Evolutionary conservation across 2,797 vertebrate genomes (phyloP), one percentile per base, ranked within the genome.

Genomic region (Zenarchopterus dispar): DNA sequence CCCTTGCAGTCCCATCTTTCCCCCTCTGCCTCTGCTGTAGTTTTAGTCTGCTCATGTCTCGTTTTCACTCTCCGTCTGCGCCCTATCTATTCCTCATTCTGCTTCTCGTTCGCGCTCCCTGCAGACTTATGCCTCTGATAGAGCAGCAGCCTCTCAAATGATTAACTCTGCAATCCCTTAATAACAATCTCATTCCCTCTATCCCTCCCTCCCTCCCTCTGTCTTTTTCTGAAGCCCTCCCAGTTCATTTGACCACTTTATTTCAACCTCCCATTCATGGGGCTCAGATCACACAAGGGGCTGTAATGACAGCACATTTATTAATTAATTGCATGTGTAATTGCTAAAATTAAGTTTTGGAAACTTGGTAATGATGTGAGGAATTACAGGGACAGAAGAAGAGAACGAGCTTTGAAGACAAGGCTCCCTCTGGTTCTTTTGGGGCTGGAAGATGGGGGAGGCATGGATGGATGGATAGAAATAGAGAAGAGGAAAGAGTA

Each of bases 241-340:
- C 84, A 84, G 84, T 90, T 87, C 88, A 89, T 91, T 90, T 89
- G 88, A 89, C 82, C 85, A 81, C 90, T 89, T 88, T 89, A 89
- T 91, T 89, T 70, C 78, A 81, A 79, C 78, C 83, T 84, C 81
- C 81, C 79, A 76, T 92, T 92, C 89, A 92, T 78, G 81, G 77
- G 73, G 84, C 88, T 80, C 82, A 81, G 87, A 93, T 93, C 91
- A 92, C 90, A 91, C 92, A 84, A 86, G 92, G 88, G 90, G 82
- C 84, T 91, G 91, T 93, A 93, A 94, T 93, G 93, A 94, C 93
- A 92, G 92, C 91, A 93, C 90, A 93, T 90, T 92, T 92, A 93
- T 93, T 94, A 94, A 94, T 94, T 94, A 94, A 94, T 94, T 93
- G 93, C 93, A 92, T 92, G 88, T 91, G 93, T 94, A 94, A 94